Percentiles rank a stretch among this genome's conserved stretches.
Evolutionary conservation across 2,797 vertebrate genomes (phyloP).

Genomic region (Sebastes oblongus): DNA sequence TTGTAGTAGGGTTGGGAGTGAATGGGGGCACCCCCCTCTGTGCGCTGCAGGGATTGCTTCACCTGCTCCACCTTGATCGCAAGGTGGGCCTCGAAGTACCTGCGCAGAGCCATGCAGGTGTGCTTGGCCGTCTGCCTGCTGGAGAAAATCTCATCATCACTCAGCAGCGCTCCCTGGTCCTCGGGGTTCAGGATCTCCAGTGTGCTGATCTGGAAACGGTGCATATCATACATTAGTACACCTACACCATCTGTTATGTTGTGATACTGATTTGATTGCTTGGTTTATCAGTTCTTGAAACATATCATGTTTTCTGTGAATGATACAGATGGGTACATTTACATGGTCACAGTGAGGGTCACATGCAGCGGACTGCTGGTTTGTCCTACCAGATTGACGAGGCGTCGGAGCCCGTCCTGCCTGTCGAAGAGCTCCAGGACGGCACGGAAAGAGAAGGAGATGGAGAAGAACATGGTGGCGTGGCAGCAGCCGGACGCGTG

Average conservation of each 20-base stretch:
- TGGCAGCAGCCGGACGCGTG: conserved; percentile 98
- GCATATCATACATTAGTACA: not conserved
- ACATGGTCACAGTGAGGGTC: not conserved
- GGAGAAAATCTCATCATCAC: conserved; percentile 99
- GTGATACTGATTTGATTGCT: not conserved
- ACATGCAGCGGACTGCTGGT: not conserved
- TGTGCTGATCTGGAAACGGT: conserved; percentile 91
- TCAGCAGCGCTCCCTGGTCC: conserved; percentile 94
- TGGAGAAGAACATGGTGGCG: conserved; percentile 99
- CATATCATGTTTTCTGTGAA: not conserved
- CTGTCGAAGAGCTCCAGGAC: conserved; percentile 97
- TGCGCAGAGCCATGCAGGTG: conserved; percentile 97
- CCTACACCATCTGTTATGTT: not conserved
- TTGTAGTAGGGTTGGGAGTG: conserved; percentile 97
- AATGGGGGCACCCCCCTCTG: conserved; percentile 94
- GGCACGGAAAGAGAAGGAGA: conserved; percentile 97
- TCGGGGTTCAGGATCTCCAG: conserved; percentile 97
- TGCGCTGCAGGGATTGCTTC: conserved; percentile 97
- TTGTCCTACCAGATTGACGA: conserved; percentile 90
- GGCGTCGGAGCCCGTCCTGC: conserved; percentile 94
- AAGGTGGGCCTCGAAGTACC: conserved; percentile 98
- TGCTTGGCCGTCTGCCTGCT: conserved; percentile 99
- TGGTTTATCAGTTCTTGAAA: not conserved
- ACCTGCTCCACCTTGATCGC: conserved; percentile 99
- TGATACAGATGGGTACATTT: not conserved